Percentiles rank a stretch among this genome's conserved stretches.
Conservation (phyloP, 2,113 vertebrate species). For the Syngnathus floridae region DNA sequence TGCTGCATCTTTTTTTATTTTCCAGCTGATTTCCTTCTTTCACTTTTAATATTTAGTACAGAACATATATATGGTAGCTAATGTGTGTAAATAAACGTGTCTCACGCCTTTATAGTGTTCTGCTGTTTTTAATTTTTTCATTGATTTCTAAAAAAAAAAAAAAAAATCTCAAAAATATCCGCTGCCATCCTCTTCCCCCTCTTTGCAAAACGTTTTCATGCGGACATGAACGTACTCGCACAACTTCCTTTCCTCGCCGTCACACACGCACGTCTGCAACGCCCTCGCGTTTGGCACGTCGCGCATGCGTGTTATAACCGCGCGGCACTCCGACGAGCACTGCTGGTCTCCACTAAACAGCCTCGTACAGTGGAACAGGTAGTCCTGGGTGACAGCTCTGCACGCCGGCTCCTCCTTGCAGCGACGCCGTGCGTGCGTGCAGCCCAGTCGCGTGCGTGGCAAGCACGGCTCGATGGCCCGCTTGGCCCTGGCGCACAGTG, state of each 20-base stretch:
- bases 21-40: not conserved
- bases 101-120: not conserved
- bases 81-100: not conserved
- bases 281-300: constrained; percentile 81
- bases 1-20: not conserved
- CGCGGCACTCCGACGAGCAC: constrained; percentile 81
- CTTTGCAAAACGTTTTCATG: constrained; percentile 82
- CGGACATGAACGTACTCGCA: constrained; percentile 89
- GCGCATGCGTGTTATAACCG: constrained; percentile 83
- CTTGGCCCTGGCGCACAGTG: constrained; percentile 78
- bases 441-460: constrained; percentile 82
- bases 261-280: constrained; percentile 87
- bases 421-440: constrained; percentile 83
- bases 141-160: too few relatives aligned
- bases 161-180: too few relatives aligned
- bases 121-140: constrained; percentile 28
- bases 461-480: constrained; percentile 87
- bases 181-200: constrained; percentile 69
- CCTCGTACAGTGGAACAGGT: constrained; percentile 82
- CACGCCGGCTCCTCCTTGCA: constrained; percentile 81
- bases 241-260: constrained; percentile 84
- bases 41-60: not conserved
- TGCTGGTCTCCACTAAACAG: constrained; percentile 80
- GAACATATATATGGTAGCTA: not conserved
- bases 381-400: constrained; percentile 75